Evolutionary conservation across 2,797 vertebrate genomes (phyloP).

Genomic region (Anomalospiza imberbis): DNA sequence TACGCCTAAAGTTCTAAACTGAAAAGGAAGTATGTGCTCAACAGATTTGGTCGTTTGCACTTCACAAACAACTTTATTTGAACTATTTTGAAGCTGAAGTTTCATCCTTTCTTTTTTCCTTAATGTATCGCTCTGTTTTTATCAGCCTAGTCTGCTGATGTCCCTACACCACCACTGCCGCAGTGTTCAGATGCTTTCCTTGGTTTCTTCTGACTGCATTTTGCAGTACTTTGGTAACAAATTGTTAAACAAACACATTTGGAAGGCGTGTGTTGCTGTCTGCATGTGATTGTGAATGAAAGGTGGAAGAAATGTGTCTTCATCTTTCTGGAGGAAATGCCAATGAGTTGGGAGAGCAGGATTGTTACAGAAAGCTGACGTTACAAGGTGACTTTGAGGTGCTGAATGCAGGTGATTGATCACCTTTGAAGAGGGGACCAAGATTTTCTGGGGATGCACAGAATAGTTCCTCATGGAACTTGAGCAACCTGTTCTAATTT

Average conservation of each 20-base stretch:
- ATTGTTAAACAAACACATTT: not conserved
- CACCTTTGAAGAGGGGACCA: not conserved
- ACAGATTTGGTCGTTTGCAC: not conserved
- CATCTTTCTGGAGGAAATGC: not conserved
- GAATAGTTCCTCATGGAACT: not conserved
- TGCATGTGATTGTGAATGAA: not conserved
- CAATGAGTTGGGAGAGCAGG: not conserved
- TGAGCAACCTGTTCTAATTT: not conserved
- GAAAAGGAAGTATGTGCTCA: not conserved
- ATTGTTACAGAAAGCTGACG: not conserved
- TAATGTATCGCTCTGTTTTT: not conserved
- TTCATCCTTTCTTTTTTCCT: not conserved
- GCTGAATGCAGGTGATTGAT: not conserved
- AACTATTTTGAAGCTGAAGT: not conserved
- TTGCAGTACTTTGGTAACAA: not conserved
- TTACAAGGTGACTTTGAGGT: not conserved
- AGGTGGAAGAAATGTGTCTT: not conserved
- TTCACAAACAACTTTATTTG: not conserved
- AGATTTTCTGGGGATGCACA: not conserved
- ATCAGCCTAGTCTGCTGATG: not conserved
- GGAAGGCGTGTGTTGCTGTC: not conserved
- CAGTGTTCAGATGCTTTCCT: not conserved
- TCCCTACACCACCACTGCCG: not conserved
- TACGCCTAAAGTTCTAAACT: not conserved
- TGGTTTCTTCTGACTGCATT: not conserved